A percentile compares a stretch with the other conserved stretches of the same genome.
Evolutionary conservation across 2,888 invertebrate species (phyloP).

Genomic region (Leucoptera coffeella): DNA sequence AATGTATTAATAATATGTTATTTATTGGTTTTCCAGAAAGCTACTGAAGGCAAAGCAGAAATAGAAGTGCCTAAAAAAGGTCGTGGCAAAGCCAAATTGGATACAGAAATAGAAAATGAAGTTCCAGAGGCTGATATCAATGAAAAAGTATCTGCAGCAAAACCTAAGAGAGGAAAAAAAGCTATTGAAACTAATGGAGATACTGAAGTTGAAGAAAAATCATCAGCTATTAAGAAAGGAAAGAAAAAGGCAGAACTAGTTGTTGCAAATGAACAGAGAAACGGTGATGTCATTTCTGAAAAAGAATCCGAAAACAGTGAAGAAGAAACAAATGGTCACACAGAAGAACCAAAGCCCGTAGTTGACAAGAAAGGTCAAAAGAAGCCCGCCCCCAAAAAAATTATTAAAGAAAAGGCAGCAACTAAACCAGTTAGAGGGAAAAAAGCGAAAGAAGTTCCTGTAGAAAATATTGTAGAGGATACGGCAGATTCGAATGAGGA

Average conservation of each 20-base stretch:
- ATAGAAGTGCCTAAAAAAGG: slow-evolving; percentile 29
- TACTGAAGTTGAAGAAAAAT: slow-evolving; percentile 16
- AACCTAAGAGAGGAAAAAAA: slow-evolving; percentile 26
- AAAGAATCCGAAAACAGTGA: slow-evolving; percentile 6
- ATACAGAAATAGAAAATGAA: slow-evolving; percentile 11
- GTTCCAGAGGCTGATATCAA: slow-evolving; percentile 11
- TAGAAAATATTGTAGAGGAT: slow-evolving; percentile 7
- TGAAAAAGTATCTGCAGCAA: slow-evolving; percentile 15
- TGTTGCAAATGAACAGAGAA: slow-evolving; percentile 7
- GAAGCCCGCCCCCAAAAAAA: too few relatives aligned
- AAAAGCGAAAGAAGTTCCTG: slow-evolving; percentile 7
- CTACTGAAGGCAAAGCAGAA: slow-evolving; percentile 20
- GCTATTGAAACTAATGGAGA: slow-evolving; percentile 15
- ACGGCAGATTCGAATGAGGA: slow-evolving; percentile 6
- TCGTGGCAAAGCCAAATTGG: slow-evolving; percentile 27
- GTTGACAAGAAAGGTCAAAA: too few relatives aligned
- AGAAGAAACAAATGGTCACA: slow-evolving; percentile 7
- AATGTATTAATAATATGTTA: too few relatives aligned
- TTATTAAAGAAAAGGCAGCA: neutral
- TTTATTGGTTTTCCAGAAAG: slow-evolving; percentile 39
- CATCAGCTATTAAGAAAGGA: slow-evolving; percentile 22
- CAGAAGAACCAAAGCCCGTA: slow-evolving; percentile 1
- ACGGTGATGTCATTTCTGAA: slow-evolving; percentile 8
- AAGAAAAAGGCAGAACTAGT: slow-evolving; percentile 26
- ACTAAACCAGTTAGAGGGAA: slow-evolving; percentile 3